These are phyloP conservation scores for Eupleurogrammus muticus DNA, from an alignment of 2,797 vertebrate genomes.

Conservation along the genomic window DNA sequence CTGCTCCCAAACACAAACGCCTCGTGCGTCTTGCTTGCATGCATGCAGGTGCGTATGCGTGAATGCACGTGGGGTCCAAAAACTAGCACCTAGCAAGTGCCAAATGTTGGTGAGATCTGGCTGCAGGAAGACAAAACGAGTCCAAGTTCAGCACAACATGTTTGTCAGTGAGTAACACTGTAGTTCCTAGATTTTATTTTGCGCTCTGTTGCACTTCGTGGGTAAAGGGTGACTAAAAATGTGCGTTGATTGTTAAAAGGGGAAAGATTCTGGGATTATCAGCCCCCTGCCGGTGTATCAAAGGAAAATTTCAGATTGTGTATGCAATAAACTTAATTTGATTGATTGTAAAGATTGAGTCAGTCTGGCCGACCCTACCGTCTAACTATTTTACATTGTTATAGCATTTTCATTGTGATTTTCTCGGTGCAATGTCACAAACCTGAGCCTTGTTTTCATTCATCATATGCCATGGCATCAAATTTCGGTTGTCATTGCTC, in stretches of 20 bases:
- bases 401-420: slow-evolving; percentile 31
- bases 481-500: slow-evolving; percentile 20
- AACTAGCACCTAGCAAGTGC: slow-evolving; percentile 47
- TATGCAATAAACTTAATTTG: slow-evolving; percentile 67
- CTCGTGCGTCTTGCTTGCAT: slow-evolving; percentile 9
- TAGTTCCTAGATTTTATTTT: slow-evolving; percentile 26
- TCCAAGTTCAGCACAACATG: slow-evolving; percentile 2
- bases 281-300: slow-evolving; percentile 12
- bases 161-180: slow-evolving; percentile 12
- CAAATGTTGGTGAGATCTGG: slow-evolving; percentile 40
- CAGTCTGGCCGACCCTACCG: slow-evolving; percentile 24
- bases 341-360: slow-evolving; percentile 41
- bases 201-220: slow-evolving; percentile 20
- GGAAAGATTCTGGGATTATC: slow-evolving; percentile 18
- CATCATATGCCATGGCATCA: slow-evolving; percentile 27
- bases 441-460: slow-evolving; percentile 55
- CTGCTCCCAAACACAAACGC: slow-evolving; percentile 26
- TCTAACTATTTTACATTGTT: slow-evolving; percentile 27
- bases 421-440: slow-evolving; percentile 43
- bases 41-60: slow-evolving; percentile 9
- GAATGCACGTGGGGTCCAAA: slow-evolving; percentile 9
- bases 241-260: slow-evolving; percentile 17
- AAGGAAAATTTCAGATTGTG: slow-evolving; percentile 40
- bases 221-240: slow-evolving; percentile 14
- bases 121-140: background rate